These are phyloP conservation scores for Enteromius mattozi DNA, from an alignment of 2,797 vertebrate species.

Conservation along the genomic window DNA sequence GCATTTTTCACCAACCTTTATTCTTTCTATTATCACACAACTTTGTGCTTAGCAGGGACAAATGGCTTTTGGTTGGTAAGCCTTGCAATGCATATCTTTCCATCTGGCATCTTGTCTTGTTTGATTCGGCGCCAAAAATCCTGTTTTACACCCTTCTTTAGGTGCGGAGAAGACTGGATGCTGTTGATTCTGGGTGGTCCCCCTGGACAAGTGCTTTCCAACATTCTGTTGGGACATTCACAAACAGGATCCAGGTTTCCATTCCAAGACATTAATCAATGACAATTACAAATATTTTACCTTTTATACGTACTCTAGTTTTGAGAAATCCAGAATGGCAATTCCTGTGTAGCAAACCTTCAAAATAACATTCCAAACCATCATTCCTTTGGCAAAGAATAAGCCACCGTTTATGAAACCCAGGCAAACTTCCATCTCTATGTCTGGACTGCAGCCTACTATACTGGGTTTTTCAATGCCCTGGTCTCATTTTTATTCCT, in stretches of 20 bases:
- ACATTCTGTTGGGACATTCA: neutral
- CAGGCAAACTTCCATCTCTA: neutral
- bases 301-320: neutral
- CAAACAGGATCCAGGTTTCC: neutral
- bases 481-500: neutral
- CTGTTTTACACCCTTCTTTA: slow-evolving; percentile 4
- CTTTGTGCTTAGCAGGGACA: neutral
- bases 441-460: neutral
- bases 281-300: neutral
- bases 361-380: neutral
- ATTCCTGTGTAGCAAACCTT: neutral
- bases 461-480: neutral
- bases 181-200: slow-evolving; percentile 12
- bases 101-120: slow-evolving; percentile 3
- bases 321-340: slow-evolving; percentile 8
- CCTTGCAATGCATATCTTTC: neutral
- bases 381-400: neutral
- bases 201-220: slow-evolving; percentile 13
- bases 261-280: neutral
- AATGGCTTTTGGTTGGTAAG: slow-evolving; percentile 10
- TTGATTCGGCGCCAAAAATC: neutral
- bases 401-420: neutral
- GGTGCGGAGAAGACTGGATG: neutral
- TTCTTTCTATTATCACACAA: neutral
- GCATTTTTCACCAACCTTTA: neutral